Percentiles rank a stretch among this genome's conserved stretches.
Evolutionary conservation across 1,140 invertebrate genomes (phyloP).

Genomic region (Fopius arisanus): DNA sequence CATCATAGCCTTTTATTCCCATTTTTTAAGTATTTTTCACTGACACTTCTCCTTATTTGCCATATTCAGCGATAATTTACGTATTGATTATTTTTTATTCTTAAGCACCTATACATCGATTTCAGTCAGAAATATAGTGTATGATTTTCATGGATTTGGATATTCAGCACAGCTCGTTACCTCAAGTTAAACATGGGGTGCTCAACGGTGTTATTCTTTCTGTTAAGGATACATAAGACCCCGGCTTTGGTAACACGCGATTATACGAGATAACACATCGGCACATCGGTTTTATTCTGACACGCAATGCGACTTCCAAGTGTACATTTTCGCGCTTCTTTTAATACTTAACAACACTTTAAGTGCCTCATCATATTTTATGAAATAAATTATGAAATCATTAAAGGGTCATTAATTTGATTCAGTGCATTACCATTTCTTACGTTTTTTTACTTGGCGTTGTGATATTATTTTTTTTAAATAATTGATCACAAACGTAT

Average conservation of each 20-base stretch:
- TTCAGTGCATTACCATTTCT: background rate
- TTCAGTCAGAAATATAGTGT: no score
- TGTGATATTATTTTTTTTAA: no score
- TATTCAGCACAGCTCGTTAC: slow-evolving; percentile 39
- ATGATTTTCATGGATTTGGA: background rate
- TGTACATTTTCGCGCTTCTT: background rate
- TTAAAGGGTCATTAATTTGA: background rate
- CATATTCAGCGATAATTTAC: background rate
- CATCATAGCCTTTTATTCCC: background rate
- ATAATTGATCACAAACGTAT: no score
- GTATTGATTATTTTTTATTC: no score
- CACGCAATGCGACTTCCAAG: slow-evolving; percentile 12
- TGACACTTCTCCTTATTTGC: slow-evolving; percentile 33
- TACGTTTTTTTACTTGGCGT: no score
- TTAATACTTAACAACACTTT: background rate
- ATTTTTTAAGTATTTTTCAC: background rate
- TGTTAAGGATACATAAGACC: slow-evolving; percentile 53
- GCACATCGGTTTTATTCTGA: background rate
- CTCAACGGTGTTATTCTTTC: slow-evolving; percentile 37
- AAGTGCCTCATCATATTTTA: background rate
- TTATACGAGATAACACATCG: slow-evolving; percentile 16
- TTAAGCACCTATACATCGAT: no score
- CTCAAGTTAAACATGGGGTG: slow-evolving; percentile 41
- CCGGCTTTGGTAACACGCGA: slow-evolving; percentile 13
- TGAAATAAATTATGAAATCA: background rate